Evolutionary conservation across 2,797 vertebrate genomes (phyloP), one percentile per base, ranked within the genome.

Genomic region (Catostomus latipinnis): DNA sequence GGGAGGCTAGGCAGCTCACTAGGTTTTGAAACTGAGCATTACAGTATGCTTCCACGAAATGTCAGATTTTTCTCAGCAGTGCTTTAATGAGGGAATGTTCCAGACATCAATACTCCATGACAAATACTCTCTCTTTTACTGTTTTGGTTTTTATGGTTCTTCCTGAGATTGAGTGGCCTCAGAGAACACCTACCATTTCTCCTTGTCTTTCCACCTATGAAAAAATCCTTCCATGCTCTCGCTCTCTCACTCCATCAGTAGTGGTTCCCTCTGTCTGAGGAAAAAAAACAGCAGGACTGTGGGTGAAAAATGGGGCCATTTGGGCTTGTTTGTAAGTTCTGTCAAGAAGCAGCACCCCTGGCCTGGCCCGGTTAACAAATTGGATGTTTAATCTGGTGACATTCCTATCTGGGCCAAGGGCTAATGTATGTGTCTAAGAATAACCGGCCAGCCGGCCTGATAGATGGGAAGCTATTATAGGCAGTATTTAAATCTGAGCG

Each of bases 341-440:
- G 86, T 88, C 86, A 89, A 82, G 86, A 83, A 87, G 84, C 84
- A 85, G 83, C 87, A 88, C 89, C 88, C 85, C 84, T 87, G 87
- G 81, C 86, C 86, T 66, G 81, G 73, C 66, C 82, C 78, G 79
- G 82, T 88, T 87, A 89, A 91, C 89, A 91, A 89, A 91, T 90
- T 89, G 89, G 89, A 88, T 89, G 88, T 91, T 89, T 91, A 91
- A 90, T 89, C 88, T 87, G 88, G 86, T 90, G 89, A 90, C 89
- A 90, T 89, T 90, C 88, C 87, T 91, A 90, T 90, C 89, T 91
- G 88, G 90, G 90, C 90, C 89, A 91, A 90, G 89, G 90, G 90
- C 89, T 91, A 90, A 91, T 90, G 88, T 88, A 84, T 87, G 88
- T 90, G 88, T 90, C 89, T 89, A 87, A 88, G 87, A 90, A 89